A percentile compares a stretch with the other conserved stretches of the same genome.
These are phyloP conservation scores for Alligator sinensis DNA, from an alignment of 2,113 vertebrate genomes.

Conservation along the genomic window DNA sequence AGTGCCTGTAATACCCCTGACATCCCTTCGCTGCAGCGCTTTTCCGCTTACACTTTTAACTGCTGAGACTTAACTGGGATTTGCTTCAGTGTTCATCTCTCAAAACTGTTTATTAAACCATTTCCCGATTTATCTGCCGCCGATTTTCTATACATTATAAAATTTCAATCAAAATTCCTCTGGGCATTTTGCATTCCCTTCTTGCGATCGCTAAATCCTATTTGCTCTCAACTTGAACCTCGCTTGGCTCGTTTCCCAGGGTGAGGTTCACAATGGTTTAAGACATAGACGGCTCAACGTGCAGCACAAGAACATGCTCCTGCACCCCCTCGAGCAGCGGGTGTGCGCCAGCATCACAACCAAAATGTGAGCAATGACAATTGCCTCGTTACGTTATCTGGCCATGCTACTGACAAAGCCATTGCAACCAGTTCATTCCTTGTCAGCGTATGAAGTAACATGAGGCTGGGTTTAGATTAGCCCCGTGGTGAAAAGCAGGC, in stretches of 20 bases:
- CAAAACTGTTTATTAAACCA: constrained; percentile 72
- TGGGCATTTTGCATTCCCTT: constrained; percentile 40
- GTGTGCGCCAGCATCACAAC: not conserved
- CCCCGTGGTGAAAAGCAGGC: not conserved
- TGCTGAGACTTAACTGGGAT: constrained; percentile 63
- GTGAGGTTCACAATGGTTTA: not conserved
- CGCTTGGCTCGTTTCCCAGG: constrained; percentile 6
- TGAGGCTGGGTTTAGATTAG: not conserved
- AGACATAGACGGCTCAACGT: not conserved
- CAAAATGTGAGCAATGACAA: not conserved
- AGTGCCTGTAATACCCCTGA: constrained; percentile 61
- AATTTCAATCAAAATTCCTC: constrained; percentile 79
- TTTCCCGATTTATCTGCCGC: constrained; percentile 69
- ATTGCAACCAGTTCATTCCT: not conserved
- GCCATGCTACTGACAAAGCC: not conserved
- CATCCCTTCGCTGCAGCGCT: constrained; percentile 19
- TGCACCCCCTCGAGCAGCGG: not conserved
- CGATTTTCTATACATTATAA: constrained; percentile 74
- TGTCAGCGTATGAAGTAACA: not conserved
- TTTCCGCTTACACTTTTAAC: not conserved
- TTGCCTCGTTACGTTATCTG: not conserved
- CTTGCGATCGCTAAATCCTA: constrained; percentile 60
- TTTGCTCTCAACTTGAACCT: constrained; percentile 35
- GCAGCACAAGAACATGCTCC: not conserved
- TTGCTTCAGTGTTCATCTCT: constrained; percentile 70